Evolutionary conservation across 2,113 vertebrate species (phyloP).

Genomic region (Corythornis vintsioides): DNA sequence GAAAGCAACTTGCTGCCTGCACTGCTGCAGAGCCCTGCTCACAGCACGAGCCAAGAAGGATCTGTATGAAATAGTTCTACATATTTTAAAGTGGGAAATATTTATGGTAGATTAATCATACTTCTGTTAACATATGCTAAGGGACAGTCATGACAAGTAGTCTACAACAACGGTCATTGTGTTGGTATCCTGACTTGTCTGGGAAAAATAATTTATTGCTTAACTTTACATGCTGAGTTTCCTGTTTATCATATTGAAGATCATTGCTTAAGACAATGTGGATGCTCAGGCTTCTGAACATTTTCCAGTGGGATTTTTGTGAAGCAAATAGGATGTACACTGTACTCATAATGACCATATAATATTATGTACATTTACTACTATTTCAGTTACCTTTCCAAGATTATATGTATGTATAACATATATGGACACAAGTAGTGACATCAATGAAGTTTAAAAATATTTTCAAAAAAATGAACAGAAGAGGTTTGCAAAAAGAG

Average conservation of each 20-base stretch:
- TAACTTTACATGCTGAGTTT: background rate
- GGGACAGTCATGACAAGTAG: background rate
- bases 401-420: background rate
- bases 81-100: background rate
- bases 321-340: background rate
- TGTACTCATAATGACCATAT: background rate
- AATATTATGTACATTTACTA: too few relatives aligned
- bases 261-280: background rate
- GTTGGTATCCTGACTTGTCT: background rate
- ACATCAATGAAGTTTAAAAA: background rate
- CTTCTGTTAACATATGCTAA: background rate
- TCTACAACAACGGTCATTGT: background rate
- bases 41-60: too few relatives aligned
- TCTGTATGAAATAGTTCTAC: too few relatives aligned
- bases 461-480: background rate
- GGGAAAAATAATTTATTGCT: background rate
- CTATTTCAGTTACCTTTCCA: background rate
- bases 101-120: background rate
- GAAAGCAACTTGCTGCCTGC: too few relatives aligned
- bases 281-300: background rate
- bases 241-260: background rate
- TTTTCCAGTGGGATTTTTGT: background rate
- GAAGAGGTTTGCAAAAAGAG: background rate
- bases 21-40: too few relatives aligned
- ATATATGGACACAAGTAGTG: background rate